Percentiles rank a stretch among this genome's conserved stretches.
Evolutionary conservation across 2,797 vertebrate genomes (phyloP).

Genomic region (Notamacropus eugenii): DNA sequence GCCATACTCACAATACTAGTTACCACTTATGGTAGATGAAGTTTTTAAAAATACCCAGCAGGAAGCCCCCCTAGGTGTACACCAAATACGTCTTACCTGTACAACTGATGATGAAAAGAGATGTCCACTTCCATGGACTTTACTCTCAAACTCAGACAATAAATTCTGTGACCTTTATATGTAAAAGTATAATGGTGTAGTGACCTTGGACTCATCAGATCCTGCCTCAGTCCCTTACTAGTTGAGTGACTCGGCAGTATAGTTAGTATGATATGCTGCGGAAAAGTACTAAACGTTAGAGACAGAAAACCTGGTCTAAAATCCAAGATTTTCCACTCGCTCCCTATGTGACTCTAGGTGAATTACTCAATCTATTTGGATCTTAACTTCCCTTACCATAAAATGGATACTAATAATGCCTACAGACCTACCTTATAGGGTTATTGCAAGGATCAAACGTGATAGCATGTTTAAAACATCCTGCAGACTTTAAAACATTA

Average conservation of each 20-base stretch:
- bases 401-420: not conserved
- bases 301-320: not conserved
- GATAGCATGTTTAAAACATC: not conserved
- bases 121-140: not conserved
- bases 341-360: not conserved
- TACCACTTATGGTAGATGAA: not conserved
- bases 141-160: not conserved
- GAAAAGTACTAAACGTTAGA: not conserved
- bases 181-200: not conserved
- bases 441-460: not conserved
- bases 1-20: not conserved
- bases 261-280: not conserved
- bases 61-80: not conserved
- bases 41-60: not conserved
- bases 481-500: not conserved
- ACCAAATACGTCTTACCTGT: not conserved
- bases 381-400: not conserved
- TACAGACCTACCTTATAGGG: not conserved
- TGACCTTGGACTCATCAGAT: not conserved
- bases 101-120: not conserved
- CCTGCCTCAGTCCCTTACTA: not conserved
- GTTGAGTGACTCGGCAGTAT: not conserved
- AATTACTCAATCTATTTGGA: constrained; percentile 2
- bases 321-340: not conserved
- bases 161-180: not conserved